A percentile compares a stretch with the other conserved stretches of the same genome.
Conservation (phyloP, 2,113 vertebrate genomes). For the Calypte anna region DNA sequence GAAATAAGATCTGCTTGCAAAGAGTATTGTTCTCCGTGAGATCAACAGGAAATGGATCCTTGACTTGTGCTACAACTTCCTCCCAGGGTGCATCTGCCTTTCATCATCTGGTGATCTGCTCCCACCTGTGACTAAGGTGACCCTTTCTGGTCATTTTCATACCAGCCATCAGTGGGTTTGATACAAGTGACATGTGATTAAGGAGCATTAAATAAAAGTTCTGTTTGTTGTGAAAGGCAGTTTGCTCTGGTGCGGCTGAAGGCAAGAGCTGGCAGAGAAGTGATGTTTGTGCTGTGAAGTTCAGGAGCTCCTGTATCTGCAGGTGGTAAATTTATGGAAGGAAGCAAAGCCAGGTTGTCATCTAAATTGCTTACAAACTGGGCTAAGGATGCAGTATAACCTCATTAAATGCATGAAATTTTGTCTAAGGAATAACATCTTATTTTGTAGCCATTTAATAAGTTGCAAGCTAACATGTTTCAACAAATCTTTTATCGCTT, state of each 20-base stretch:
- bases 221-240: neutral
- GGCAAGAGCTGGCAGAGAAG: neutral
- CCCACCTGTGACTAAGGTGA: neutral
- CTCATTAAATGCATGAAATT: constrained; percentile 3
- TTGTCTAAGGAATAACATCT: constrained; percentile 17
- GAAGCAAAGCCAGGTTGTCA: neutral
- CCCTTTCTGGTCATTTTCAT: neutral
- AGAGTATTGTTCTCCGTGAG: neutral
- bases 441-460: constrained; percentile 33
- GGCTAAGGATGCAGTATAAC: neutral
- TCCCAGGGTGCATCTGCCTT: neutral
- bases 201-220: neutral
- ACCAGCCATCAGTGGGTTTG: rapidly evolving
- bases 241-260: neutral
- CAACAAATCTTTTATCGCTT: constrained; percentile 39
- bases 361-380: neutral
- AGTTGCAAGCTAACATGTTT: constrained; percentile 48
- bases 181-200: neutral
- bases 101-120: neutral
- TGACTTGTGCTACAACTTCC: neutral
- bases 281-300: neutral
- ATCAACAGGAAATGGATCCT: neutral
- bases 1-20: neutral
- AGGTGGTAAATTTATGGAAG: neutral
- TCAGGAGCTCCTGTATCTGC: neutral